These are phyloP conservation scores for Halictus ligatus DNA, from an alignment of 2,888 invertebrate genomes.

Conservation along the genomic window DNA sequence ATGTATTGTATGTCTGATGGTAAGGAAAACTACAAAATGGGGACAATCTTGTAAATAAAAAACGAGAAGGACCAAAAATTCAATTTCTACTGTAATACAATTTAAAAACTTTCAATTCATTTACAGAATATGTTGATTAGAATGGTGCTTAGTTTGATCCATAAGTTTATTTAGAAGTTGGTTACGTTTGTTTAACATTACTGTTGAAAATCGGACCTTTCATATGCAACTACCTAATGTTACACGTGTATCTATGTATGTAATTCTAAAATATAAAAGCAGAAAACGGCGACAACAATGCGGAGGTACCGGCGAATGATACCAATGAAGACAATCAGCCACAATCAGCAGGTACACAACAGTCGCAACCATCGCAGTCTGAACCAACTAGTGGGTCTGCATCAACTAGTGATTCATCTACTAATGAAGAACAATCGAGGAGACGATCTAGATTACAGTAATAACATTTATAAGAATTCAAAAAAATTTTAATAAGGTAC, in stretches of 20 bases:
- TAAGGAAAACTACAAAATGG: neutral
- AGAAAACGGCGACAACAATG: conserved; percentile 56
- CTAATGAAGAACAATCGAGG: conserved; percentile 44
- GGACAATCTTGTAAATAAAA: neutral
- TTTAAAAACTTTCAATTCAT: neutral
- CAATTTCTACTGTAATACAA: too few species aligned
- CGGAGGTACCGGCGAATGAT: conserved; percentile 50
- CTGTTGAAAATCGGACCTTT: neutral
- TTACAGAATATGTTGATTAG: neutral
- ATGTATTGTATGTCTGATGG: too few species aligned
- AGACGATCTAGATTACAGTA: conserved; percentile 54
- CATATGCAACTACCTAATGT: neutral
- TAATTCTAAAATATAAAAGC: neutral
- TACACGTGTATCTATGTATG: neutral
- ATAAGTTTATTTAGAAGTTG: neutral
- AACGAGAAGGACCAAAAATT: too few species aligned
- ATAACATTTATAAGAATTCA: neutral
- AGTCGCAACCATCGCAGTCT: conserved; percentile 50
- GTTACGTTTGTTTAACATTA: neutral
- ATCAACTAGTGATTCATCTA: conserved; percentile 41
- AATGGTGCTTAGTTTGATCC: neutral
- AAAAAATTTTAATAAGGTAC: neutral
- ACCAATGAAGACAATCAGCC: conserved; percentile 63
- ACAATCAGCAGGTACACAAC: conserved; percentile 62
- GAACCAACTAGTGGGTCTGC: conserved; percentile 53